phyloP scores from a whole-genome alignment of 2,113 vertebrate genomes.

The Potamarius usumacintae region DNA sequence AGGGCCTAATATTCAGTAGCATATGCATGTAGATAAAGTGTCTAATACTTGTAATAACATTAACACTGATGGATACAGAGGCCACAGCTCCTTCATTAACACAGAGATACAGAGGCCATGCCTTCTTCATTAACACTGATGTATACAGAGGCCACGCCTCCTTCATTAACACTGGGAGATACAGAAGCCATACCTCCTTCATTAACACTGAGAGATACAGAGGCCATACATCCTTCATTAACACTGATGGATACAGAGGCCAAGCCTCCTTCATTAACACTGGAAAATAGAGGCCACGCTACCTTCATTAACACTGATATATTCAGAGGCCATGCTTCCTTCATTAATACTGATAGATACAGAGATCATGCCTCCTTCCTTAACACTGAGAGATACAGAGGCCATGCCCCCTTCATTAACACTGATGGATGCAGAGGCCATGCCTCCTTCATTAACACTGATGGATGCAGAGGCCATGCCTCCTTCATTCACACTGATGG shows the following conservation, averaged over 20 bases:
- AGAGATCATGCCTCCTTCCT: neutral
- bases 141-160: neutral
- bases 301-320: neutral
- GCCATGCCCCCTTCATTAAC: neutral
- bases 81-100: no score
- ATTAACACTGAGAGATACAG: neutral
- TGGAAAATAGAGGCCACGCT: neutral
- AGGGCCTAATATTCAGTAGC: neutral
- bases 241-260: neutral
- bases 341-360: neutral
- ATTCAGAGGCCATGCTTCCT: neutral
- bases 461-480: neutral
- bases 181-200: neutral
- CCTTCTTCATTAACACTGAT: neutral
- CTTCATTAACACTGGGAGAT: neutral
- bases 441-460: neutral
- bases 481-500: neutral
- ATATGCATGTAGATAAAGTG: neutral
- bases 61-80: no score
- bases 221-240: neutral
- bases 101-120: neutral
- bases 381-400: neutral
- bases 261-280: neutral
- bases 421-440: neutral
- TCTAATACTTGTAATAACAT: neutral